phyloP scores from a whole-genome alignment of 92 coral and sea anemone genomes.

The Epizoanthus ramosus region DNA sequence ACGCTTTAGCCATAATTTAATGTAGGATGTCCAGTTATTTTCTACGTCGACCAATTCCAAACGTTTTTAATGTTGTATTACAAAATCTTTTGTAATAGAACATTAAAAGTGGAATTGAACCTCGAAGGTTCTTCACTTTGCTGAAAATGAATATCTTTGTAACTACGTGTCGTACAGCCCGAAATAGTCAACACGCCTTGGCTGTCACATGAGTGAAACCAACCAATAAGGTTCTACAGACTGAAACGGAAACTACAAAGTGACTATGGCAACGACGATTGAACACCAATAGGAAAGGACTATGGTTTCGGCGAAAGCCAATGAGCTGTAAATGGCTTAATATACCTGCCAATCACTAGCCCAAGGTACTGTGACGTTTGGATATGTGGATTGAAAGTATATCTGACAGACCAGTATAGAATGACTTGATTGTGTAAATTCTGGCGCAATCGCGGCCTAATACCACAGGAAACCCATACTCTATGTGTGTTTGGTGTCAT shows the following conservation, averaged over 20 bases:
- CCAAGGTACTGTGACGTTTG: no score
- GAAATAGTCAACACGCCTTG: neutral
- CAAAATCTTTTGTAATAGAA: neutral
- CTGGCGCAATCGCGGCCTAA: no score
- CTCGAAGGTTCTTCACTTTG: neutral
- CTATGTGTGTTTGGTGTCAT: no score
- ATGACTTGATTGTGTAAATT: no score
- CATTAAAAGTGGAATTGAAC: neutral
- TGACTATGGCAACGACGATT: neutral
- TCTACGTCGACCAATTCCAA: neutral
- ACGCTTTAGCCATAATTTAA: slow-evolving; percentile 17
- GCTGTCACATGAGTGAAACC: neutral
- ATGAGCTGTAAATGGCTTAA: no score
- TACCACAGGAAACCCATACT: no score
- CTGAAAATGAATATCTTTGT: neutral
- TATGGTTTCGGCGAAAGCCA: neutral
- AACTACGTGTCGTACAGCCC: slow-evolving; percentile 12
- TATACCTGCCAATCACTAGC: no score
- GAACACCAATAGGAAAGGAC: neutral
- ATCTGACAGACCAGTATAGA: no score
- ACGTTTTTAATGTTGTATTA: neutral
- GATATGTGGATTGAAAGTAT: no score
- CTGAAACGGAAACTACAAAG: neutral
- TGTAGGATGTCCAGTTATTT: slow-evolving; percentile 18
- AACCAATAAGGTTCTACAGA: neutral